Percentiles rank a stretch among this genome's conserved stretches.
Conservation (phyloP, 1,140 invertebrate genomes). For the Aradophagus sp. region DNA sequence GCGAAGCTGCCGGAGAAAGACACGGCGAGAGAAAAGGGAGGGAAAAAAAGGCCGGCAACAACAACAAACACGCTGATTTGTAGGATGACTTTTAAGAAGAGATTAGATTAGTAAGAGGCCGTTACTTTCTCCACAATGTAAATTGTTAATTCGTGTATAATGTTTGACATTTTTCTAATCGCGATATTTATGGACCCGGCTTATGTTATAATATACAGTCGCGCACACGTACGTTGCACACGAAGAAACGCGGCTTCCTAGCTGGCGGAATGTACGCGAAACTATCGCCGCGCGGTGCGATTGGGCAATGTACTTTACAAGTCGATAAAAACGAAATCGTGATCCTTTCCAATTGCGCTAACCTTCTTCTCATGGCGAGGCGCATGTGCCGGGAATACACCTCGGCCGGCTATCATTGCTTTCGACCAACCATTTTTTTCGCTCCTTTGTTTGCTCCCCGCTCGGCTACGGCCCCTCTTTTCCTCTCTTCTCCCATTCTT, state of each 20-base stretch:
- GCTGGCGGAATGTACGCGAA: constrained; percentile 54
- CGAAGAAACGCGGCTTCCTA: constrained; percentile 58
- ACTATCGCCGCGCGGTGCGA: constrained; percentile 54
- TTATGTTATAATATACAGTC: not conserved
- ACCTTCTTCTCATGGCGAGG: constrained; percentile 60
- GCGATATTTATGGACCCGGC: constrained; percentile 52
- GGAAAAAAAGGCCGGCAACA: constrained; percentile 14
- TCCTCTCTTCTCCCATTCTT: too few relatives aligned
- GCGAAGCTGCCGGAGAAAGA: too few relatives aligned
- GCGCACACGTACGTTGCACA: too few relatives aligned
- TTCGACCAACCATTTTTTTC: constrained; percentile 46
- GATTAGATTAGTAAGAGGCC: constrained; percentile 53
- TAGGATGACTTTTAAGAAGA: constrained; percentile 54
- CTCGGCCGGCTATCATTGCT: constrained; percentile 43
- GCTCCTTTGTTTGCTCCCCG: too few relatives aligned
- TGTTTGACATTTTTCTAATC: constrained; percentile 59
- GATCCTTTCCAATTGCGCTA: constrained; percentile 64
- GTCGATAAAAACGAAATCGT: constrained; percentile 66
- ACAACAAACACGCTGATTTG: constrained; percentile 50
- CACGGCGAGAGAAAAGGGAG: too few relatives aligned
- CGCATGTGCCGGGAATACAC: constrained; percentile 35
- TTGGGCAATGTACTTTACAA: constrained; percentile 62
- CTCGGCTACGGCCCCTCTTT: too few relatives aligned
- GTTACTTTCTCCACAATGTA: constrained; percentile 55
- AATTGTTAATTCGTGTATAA: constrained; percentile 57